These are phyloP conservation scores for Magallana nippona DNA, from an alignment of 2,888 invertebrate genomes.

Conservation along the genomic window DNA sequence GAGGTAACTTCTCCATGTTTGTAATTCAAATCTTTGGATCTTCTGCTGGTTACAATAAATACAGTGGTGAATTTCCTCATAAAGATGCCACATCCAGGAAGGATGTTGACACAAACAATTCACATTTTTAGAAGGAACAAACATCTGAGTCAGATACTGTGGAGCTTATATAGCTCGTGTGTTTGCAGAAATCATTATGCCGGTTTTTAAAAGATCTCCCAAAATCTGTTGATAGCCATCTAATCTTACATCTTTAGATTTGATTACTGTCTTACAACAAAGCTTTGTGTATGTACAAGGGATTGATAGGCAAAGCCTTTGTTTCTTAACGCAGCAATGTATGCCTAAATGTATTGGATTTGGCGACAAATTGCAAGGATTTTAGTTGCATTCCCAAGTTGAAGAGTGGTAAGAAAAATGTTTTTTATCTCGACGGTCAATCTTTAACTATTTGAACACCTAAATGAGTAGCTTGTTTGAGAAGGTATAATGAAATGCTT, in stretches of 20 bases:
- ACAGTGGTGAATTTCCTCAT: not conserved
- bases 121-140: not conserved
- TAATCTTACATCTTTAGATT: not conserved
- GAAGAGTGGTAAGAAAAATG: not conserved
- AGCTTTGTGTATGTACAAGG: constrained; percentile 7
- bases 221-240: constrained; percentile 14
- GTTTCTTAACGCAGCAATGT: constrained; percentile 15
- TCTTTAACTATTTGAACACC: not conserved
- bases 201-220: constrained; percentile 21
- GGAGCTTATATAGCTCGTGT: not conserved
- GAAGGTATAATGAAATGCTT: not conserved
- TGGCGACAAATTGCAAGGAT: not conserved
- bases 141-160: not conserved
- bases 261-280: constrained; percentile 17
- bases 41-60: not conserved
- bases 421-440: not conserved
- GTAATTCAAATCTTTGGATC: too few relatives aligned
- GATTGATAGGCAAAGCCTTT: constrained; percentile 8
- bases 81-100: not conserved
- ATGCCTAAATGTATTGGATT: constrained; percentile 13
- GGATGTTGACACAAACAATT: constrained; percentile 18
- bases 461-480: not conserved
- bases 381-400: not conserved
- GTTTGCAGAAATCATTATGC: constrained; percentile 22
- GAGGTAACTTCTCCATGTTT: not conserved